phyloP scores from a whole-genome alignment of 2,888 invertebrate species.

The Agonopterix subpropinquella region DNA sequence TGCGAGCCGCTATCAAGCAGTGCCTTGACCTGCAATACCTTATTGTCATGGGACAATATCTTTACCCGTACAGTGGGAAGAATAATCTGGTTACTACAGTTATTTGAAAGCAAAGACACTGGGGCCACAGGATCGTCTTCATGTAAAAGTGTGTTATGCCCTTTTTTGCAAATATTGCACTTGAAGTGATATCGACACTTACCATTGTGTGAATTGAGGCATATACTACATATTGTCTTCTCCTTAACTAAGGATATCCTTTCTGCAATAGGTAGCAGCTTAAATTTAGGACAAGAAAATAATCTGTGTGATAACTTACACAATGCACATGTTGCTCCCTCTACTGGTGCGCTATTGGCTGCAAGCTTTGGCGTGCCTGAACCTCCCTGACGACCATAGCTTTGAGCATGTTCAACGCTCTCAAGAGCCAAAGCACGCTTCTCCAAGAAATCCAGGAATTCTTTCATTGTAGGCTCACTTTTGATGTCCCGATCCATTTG shows the following conservation, averaged over 20 bases:
- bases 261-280: constrained; percentile 1
- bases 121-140: neutral
- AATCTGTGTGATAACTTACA: constrained; percentile 11
- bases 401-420: neutral
- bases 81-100: constrained; percentile 2
- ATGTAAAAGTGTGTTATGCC: constrained; percentile 10
- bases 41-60: constrained; percentile 5
- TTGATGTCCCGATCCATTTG: neutral
- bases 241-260: constrained; percentile 3
- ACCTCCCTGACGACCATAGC: neutral
- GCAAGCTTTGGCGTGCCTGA: neutral
- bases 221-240: constrained; percentile 4
- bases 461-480: neutral
- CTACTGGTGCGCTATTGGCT: neutral
- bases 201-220: constrained; percentile 5
- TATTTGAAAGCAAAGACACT: constrained; percentile 1
- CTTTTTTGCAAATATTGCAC: constrained; percentile 10
- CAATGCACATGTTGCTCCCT: neutral
- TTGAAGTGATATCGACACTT: constrained; percentile 10
- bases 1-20: constrained; percentile 12
- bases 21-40: constrained; percentile 8
- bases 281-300: constrained; percentile 5
- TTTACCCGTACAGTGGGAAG: constrained; percentile 9
- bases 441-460: neutral
- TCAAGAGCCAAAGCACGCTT: neutral